Percentiles rank a stretch among this genome's conserved stretches.
These are phyloP conservation scores for Neoseiulus cucumeris DNA, from an alignment of 1,140 invertebrate genomes.

Conservation along the genomic window DNA sequence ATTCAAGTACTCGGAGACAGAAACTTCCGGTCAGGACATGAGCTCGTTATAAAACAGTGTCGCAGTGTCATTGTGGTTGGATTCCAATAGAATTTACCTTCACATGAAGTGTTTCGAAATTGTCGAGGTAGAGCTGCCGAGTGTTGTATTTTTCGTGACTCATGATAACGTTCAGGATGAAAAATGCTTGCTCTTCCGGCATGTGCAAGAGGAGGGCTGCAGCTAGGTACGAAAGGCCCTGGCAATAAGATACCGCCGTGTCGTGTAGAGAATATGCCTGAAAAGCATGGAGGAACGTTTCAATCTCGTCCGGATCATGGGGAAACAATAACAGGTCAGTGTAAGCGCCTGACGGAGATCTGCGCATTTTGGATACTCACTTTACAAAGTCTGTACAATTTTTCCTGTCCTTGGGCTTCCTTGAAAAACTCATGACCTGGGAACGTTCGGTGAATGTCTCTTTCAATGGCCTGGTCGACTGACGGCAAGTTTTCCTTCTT, in stretches of 20 bases:
- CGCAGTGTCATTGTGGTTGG: no score
- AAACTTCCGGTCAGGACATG: no score
- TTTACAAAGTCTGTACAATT: constrained; percentile 80
- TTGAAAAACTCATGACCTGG: constrained; percentile 96
- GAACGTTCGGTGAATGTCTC: constrained; percentile 94
- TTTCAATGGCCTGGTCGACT: constrained; percentile 64
- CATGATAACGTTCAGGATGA: constrained; percentile 88
- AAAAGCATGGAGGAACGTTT: constrained; percentile 16
- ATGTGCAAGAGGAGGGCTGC: constrained; percentile 88
- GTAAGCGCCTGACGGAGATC: neutral
- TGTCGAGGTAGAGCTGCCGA: constrained; percentile 81
- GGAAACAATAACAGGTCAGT: neutral
- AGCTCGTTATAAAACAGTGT: no score
- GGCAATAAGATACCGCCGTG: constrained; percentile 92
- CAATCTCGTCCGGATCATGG: neutral
- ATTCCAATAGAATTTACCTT: no score
- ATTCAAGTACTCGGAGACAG: no score
- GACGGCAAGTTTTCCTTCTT: constrained; percentile 17
- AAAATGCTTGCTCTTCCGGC: constrained; percentile 98
- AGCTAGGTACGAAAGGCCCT: constrained; percentile 88
- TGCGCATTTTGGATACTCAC: constrained; percentile 17
- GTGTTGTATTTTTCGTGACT: constrained; percentile 62
- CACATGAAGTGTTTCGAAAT: constrained; percentile 86
- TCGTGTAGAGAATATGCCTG: constrained; percentile 89
- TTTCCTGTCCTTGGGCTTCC: constrained; percentile 81